phyloP scores from a whole-genome alignment of 2,113 vertebrate species.

The Melanocharis versteri region DNA sequence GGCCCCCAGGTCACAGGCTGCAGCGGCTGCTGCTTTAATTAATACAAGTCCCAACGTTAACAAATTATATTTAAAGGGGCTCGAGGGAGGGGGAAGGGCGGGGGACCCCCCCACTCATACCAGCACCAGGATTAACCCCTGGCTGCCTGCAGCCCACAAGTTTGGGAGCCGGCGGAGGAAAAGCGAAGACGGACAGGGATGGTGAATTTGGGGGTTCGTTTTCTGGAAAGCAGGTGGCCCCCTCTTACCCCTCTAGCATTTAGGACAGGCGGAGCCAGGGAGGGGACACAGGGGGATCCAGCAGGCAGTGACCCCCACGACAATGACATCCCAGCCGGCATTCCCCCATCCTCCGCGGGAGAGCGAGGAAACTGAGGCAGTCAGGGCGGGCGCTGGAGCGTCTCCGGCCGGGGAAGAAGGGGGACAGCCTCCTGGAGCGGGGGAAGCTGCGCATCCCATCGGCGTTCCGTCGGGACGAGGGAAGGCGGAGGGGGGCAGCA shows the following conservation, averaged over 20 bases:
- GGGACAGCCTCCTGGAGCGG: neutral
- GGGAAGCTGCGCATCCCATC: neutral
- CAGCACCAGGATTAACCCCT: conserved; percentile 46
- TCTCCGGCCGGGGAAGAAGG: neutral
- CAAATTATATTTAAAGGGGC: conserved; percentile 64
- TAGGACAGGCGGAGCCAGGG: neutral
- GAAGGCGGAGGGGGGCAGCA: neutral
- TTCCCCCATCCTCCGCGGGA: neutral
- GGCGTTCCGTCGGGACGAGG: neutral
- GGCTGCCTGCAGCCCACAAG: neutral
- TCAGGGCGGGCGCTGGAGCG: neutral
- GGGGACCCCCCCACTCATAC: neutral
- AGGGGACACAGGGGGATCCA: neutral
- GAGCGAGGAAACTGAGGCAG: conserved; percentile 40
- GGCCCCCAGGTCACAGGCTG: conserved; percentile 69
- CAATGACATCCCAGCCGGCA: neutral
- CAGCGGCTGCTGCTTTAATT: conserved; percentile 69
- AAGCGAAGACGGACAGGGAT: neutral
- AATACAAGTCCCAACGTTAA: conserved; percentile 63
- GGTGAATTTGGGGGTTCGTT: neutral
- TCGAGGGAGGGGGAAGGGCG: conserved; percentile 34
- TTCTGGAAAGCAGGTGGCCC: neutral
- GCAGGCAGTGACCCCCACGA: neutral
- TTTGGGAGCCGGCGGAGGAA: neutral
- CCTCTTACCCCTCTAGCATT: neutral